phyloP scores from a whole-genome alignment of 2,797 vertebrate species.

The Hydrocynus forskahlii region DNA sequence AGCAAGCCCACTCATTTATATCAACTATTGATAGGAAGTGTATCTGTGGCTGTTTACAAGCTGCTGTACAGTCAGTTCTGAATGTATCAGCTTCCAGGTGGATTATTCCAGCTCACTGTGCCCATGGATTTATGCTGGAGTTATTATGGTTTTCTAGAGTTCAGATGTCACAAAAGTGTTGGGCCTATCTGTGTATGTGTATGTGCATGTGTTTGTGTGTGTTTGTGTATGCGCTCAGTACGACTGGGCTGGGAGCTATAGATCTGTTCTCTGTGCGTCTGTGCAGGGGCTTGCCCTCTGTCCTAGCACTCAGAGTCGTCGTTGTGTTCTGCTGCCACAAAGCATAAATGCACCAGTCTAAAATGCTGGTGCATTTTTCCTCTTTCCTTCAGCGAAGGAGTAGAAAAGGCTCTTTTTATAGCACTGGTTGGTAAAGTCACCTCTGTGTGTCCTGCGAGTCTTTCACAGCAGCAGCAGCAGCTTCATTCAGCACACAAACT shows the following conservation, averaged over 20 bases:
- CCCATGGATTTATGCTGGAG: constrained; percentile 10
- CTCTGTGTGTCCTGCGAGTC: constrained; percentile 13
- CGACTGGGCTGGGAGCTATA: not conserved
- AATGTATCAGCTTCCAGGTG: constrained; percentile 10
- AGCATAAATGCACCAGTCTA: not conserved
- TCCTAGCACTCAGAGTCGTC: not conserved
- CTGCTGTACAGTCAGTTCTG: not conserved
- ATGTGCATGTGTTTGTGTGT: too few species aligned
- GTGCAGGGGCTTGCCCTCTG: not conserved
- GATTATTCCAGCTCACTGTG: constrained; percentile 24
- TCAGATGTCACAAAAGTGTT: constrained; percentile 5
- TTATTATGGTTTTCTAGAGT: constrained; percentile 10
- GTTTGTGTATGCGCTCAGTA: not conserved
- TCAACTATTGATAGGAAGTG: not conserved
- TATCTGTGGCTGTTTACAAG: not conserved
- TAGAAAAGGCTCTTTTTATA: not conserved
- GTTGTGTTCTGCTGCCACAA: constrained; percentile 1
- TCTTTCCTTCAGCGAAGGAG: not conserved
- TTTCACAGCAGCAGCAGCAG: constrained; percentile 1
- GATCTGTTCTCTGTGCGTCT: not conserved
- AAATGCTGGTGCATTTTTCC: not conserved
- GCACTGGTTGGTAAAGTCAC: constrained; percentile 3
- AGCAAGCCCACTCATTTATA: not conserved
- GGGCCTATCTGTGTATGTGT: not conserved
- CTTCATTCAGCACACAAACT: not conserved